A percentile compares a stretch with the other conserved stretches of the same genome.
Conservation (phyloP, 2,113 vertebrate genomes). For the Plectropomus leopardus region DNA sequence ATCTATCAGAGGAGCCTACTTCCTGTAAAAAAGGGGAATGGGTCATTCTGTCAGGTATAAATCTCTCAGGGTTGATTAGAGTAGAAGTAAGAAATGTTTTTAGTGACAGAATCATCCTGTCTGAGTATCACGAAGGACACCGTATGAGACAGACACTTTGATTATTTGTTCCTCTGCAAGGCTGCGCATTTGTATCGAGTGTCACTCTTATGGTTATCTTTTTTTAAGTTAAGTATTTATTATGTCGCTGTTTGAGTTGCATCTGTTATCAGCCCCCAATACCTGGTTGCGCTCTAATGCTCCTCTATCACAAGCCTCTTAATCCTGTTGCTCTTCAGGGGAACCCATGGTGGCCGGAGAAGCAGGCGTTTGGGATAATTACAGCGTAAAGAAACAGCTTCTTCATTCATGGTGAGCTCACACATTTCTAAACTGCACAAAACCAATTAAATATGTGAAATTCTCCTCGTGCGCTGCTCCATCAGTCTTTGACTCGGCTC, state of each 20-base stretch:
- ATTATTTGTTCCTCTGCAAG: neutral
- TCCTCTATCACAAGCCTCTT: neutral
- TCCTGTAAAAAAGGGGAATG: no score
- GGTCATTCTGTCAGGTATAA: no score
- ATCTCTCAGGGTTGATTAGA: no score
- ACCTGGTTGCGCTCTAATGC: neutral
- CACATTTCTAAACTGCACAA: neutral
- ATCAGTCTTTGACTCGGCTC: neutral
- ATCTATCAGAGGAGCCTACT: no score
- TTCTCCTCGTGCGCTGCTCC: accelerated
- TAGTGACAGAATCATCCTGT: neutral
- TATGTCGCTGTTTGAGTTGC: neutral
- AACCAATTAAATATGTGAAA: neutral
- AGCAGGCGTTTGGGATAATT: conserved; percentile 97
- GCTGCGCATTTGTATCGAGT: neutral
- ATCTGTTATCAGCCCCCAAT: neutral
- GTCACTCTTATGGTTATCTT: neutral
- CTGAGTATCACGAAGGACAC: neutral
- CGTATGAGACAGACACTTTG: neutral
- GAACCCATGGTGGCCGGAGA: conserved; percentile 94
- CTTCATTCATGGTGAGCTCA: conserved; percentile 94
- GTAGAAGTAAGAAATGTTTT: no score
- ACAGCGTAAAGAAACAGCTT: conserved; percentile 97
- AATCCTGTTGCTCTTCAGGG: conserved; percentile 80
- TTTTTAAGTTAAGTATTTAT: no score